These are phyloP conservation scores for Zaprionus taronus DNA, from an alignment of 1,140 invertebrate species.

Conservation along the genomic window DNA sequence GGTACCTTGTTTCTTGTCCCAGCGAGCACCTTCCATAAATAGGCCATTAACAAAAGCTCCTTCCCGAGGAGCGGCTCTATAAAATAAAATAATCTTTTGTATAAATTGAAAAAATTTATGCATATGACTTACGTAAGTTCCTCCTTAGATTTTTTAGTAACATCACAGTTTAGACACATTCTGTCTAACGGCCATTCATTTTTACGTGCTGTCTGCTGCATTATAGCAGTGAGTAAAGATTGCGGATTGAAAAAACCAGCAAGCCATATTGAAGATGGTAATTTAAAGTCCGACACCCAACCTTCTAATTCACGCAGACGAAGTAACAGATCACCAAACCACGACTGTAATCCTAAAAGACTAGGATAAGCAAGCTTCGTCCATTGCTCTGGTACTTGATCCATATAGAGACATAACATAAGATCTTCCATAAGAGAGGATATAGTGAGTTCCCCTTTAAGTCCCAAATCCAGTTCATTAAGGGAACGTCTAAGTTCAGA, in stretches of 20 bases:
- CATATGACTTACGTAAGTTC: slow-evolving; percentile 89
- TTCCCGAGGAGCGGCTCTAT: slow-evolving; percentile 92
- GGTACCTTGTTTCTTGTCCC: slow-evolving; percentile 91
- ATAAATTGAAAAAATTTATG: not conserved
- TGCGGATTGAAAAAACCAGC: slow-evolving; percentile 98
- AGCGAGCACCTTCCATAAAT: slow-evolving; percentile 97
- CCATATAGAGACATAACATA: slow-evolving; percentile 93
- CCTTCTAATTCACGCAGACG: slow-evolving; percentile 91
- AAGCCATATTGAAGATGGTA: slow-evolving; percentile 95
- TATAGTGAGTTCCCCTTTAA: slow-evolving; percentile 97
- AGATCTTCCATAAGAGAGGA: slow-evolving; percentile 96
- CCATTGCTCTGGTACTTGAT: slow-evolving; percentile 94
- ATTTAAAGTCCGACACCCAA: slow-evolving; percentile 91
- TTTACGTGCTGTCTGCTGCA: slow-evolving; percentile 97
- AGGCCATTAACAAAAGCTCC: slow-evolving; percentile 96
- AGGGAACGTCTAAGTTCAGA: slow-evolving; percentile 92
- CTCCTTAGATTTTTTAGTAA: slow-evolving; percentile 95
- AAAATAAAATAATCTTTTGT: not conserved
- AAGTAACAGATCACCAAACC: slow-evolving; percentile 94
- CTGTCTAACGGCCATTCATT: slow-evolving; percentile 98
- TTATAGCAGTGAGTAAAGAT: slow-evolving; percentile 98
- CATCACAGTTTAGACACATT: slow-evolving; percentile 97
- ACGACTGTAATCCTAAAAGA: slow-evolving; percentile 91
- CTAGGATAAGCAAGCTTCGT: slow-evolving; percentile 95
- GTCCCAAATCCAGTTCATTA: slow-evolving; percentile 93